Percentiles rank a stretch among this genome's conserved stretches.
Evolutionary conservation across 1,140 invertebrate genomes (phyloP).

Genomic region (Latrodectus geometricus): DNA sequence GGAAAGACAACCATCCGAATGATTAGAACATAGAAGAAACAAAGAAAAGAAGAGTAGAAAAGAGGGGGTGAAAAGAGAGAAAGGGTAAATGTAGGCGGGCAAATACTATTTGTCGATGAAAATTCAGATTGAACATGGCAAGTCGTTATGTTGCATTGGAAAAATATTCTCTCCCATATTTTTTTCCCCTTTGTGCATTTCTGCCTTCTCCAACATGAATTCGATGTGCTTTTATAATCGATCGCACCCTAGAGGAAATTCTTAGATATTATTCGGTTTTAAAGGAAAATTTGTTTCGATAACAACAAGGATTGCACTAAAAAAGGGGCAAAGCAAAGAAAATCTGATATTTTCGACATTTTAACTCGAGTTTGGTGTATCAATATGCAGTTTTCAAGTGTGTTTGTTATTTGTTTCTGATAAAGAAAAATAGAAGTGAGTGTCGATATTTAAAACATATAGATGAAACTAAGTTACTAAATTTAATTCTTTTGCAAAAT

Average conservation of each 20-base stretch:
- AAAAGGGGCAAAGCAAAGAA: background rate
- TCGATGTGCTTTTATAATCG: conserved; percentile 19
- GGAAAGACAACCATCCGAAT: conserved; percentile 13
- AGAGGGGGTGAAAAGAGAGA: background rate
- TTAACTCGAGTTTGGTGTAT: background rate
- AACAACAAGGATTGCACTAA: background rate
- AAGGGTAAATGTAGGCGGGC: background rate
- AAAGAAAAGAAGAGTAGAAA: background rate
- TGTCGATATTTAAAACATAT: too few relatives aligned
- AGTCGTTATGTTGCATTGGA: background rate
- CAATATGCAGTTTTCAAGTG: background rate
- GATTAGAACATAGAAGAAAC: background rate
- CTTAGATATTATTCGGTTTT: conserved; percentile 19
- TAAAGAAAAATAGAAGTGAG: too few relatives aligned
- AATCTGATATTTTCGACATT: background rate
- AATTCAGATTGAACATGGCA: conserved; percentile 14
- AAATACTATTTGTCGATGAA: background rate
- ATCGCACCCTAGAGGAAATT: conserved; percentile 16
- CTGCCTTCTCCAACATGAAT: background rate
- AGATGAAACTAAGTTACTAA: too few relatives aligned
- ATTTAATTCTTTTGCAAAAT: too few relatives aligned
- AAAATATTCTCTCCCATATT: background rate
- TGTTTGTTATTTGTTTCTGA: too few relatives aligned
- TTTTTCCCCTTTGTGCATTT: background rate
- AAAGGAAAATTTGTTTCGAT: conserved; percentile 10